Evolutionary conservation across 2,888 invertebrate species (phyloP).

Genomic region (Eupeodes luniger): DNA sequence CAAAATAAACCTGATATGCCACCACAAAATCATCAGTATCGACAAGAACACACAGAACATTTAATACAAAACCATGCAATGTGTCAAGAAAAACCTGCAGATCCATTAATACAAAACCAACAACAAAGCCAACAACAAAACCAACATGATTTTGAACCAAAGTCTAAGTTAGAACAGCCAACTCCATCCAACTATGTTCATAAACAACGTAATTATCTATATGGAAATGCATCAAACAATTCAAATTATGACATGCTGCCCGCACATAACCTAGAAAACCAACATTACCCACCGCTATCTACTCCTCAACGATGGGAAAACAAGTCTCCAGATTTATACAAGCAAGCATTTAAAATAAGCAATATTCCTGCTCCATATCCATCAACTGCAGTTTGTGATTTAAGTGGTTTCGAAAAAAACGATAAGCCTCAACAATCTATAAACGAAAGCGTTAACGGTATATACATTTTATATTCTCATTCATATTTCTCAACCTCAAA

Average conservation of each 20-base stretch:
- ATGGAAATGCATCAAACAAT: constrained; percentile 33
- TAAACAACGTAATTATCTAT: constrained; percentile 38
- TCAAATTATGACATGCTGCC: constrained; percentile 42
- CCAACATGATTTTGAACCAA: constrained; percentile 13
- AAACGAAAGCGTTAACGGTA: constrained; percentile 58
- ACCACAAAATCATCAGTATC: constrained; percentile 6
- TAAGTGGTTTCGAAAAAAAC: constrained; percentile 55
- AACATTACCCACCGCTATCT: constrained; percentile 28
- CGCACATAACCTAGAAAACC: constrained; percentile 46
- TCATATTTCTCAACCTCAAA: not conserved
- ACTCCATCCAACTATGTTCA: constrained; percentile 45
- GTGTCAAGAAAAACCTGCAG: not conserved
- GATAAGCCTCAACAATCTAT: constrained; percentile 49
- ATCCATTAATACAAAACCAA: constrained; percentile 4
- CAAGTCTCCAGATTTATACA: constrained; percentile 59
- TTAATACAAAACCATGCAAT: constrained; percentile 2
- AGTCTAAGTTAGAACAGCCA: not conserved
- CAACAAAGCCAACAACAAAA: not conserved
- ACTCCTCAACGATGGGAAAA: constrained; percentile 56
- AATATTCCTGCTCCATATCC: constrained; percentile 78
- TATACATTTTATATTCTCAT: not conserved
- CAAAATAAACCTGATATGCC: not conserved
- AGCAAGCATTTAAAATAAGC: constrained; percentile 74
- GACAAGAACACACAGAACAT: not conserved
- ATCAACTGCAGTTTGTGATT: constrained; percentile 64